A percentile compares a stretch with the other conserved stretches of the same genome.
These are phyloP conservation scores for Sanderia malayensis DNA, from an alignment of 30 jellyfish, hydroid and myxozoan genomes.

Conservation along the genomic window DNA sequence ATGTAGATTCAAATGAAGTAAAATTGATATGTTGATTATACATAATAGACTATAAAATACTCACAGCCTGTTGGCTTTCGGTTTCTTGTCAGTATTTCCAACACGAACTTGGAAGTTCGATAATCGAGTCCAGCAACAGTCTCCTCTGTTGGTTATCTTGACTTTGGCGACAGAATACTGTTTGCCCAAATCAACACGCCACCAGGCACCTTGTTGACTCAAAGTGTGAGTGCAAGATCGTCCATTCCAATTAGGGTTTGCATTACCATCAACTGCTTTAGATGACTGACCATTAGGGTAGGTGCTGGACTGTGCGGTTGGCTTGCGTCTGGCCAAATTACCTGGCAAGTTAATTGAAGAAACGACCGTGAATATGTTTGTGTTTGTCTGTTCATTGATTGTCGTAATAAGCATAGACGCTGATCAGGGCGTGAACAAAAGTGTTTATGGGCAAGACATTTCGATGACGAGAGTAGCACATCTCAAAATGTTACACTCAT, in stretches of 20 bases:
- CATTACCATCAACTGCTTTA: conserved; percentile 65
- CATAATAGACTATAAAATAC: not conserved
- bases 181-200: conserved; percentile 58
- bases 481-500: not conserved
- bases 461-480: too few species aligned
- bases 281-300: conserved; percentile 54
- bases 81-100: conserved; percentile 52
- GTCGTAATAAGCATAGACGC: too few species aligned
- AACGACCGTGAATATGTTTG: not conserved
- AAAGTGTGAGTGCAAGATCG: conserved; percentile 57
- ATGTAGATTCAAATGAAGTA: too few species aligned
- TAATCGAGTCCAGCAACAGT: conserved; percentile 51
- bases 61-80: conserved; percentile 50
- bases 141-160: conserved; percentile 52
- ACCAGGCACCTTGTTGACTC: conserved; percentile 61
- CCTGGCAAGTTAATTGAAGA: too few species aligned
- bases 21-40: too few species aligned
- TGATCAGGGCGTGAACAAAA: too few species aligned
- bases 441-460: too few species aligned
- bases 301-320: conserved; percentile 59
- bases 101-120: conserved; percentile 48
- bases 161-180: conserved; percentile 43
- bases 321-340: conserved; percentile 53
- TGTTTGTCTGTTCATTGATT: too few species aligned
- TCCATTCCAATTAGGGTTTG: conserved; percentile 50